Conservation (phyloP, 2,888 invertebrate genomes). For the Troglohyphantes excavatus region DNA sequence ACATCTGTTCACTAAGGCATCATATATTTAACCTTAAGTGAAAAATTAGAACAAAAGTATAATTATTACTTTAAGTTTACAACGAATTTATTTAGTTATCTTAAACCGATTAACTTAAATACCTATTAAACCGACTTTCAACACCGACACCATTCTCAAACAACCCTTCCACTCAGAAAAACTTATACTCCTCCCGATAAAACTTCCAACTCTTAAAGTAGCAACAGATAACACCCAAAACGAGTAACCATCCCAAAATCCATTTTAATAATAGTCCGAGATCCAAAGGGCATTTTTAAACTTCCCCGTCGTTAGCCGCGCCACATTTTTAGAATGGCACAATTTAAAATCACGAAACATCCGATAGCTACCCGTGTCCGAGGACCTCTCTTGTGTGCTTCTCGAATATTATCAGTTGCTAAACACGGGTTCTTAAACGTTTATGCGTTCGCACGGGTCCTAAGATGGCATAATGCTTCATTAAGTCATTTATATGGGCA, state of each 20-base stretch:
- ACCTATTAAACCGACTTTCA: background rate
- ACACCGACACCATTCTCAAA: background rate
- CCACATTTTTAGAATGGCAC: conserved; percentile 59
- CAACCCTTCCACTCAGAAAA: background rate
- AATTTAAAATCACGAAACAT: conserved; percentile 46
- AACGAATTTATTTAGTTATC: background rate
- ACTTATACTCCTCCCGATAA: background rate
- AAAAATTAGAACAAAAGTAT: no score
- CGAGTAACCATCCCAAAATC: background rate
- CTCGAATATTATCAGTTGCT: conserved; percentile 53
- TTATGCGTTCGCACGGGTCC: conserved; percentile 29
- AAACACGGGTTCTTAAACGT: conserved; percentile 51
- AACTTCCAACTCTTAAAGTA: background rate
- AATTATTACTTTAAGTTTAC: background rate
- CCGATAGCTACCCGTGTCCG: conserved; percentile 16
- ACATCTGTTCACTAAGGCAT: no score
- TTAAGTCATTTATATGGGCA: conserved; percentile 60
- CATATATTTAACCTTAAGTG: no score
- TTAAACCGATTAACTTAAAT: background rate
- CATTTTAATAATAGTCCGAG: conserved; percentile 43
- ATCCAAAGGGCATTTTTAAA: conserved; percentile 5
- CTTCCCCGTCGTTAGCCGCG: conserved; percentile 1
- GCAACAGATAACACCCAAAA: background rate
- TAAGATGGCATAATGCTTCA: conserved; percentile 53
- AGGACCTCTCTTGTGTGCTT: conserved; percentile 7